Evolutionary conservation across 2,113 vertebrate genomes (phyloP), one percentile per base, ranked within the genome.

Genomic region (Sclerurus mexicanus): DNA sequence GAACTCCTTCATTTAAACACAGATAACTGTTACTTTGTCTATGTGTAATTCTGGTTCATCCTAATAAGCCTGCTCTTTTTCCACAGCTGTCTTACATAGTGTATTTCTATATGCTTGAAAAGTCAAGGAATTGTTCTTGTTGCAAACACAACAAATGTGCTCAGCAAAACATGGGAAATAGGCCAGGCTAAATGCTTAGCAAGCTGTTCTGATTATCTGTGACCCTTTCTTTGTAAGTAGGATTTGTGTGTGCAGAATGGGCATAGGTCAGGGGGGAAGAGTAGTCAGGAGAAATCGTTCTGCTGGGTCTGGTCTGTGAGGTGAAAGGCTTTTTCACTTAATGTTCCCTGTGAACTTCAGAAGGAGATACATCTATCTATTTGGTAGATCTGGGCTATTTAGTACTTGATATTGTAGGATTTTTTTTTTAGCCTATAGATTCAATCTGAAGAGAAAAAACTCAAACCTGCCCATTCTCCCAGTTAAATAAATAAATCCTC

Each of bases 131-230:
- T 22, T 83, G 55, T 8, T 91, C 2, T 79, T 31, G 18, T 42
- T 85, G 53, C 31, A 84, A 83, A 58, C 24, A 28, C 25, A 80
- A 75, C 35, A 84, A 85, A 75, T 52, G 46, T 82, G 40, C 46
- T 46, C 60, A n/a, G 56, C 72, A 87, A 77, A 71, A 84, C 46
- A 18, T 68, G 55, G 86, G 49, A 82, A 71, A 55, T 44, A 24
- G 59, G 52, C 39, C 33, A 81, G 50, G 60, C 64, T 81, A 59
- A 85, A 76, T 66, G 30, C 59, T 89, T 84, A 77, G 59, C 63
- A 80, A 84, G 58, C 90, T 85, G 59, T 74, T 80, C 50, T 53
- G 44, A 31, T 63, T 79, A 55, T 63, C 63, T 86, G 44, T 53
- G 73, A 30, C 30, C 16, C 27, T 72, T 93, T 72, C 53, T 68